Conservation (phyloP, 2,113 vertebrate genomes). For the western clawed frog (Xenopus tropicalis) region DNA sequence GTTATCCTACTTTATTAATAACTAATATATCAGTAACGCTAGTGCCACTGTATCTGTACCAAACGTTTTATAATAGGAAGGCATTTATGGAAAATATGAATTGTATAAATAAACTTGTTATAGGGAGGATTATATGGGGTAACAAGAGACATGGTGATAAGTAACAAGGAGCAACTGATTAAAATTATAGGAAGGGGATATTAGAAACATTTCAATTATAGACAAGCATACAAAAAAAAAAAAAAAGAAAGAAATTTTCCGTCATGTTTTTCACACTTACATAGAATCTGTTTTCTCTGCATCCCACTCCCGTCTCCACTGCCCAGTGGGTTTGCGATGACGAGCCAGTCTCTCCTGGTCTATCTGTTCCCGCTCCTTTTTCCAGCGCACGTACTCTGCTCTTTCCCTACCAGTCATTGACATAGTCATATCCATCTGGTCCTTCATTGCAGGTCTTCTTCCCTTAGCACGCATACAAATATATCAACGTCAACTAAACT, state of each 20-base stretch:
- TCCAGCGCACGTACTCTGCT: constrained; percentile 88
- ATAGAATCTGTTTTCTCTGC: constrained; percentile 81
- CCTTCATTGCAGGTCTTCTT: constrained; percentile 3
- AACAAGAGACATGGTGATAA: too few relatives aligned
- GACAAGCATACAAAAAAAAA: too few relatives aligned
- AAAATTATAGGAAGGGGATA: too few relatives aligned
- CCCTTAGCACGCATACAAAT: background rate
- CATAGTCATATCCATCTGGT: constrained; percentile 78
- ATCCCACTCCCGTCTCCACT: constrained; percentile 91
- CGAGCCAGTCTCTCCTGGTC: constrained; percentile 83
- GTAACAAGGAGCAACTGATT: too few relatives aligned
- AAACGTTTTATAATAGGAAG: too few relatives aligned
- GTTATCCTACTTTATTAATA: too few relatives aligned
- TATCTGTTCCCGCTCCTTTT: constrained; percentile 86
- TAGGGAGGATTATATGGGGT: background rate
- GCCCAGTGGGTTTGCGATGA: constrained; percentile 85
- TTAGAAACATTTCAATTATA: too few relatives aligned
- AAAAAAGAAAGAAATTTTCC: too few relatives aligned
- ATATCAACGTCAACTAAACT: too few relatives aligned
- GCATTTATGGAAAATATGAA: too few relatives aligned
- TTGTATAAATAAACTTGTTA: background rate
- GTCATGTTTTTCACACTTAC: constrained; percentile 54
- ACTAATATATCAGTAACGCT: too few relatives aligned
- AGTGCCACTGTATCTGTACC: too few relatives aligned
- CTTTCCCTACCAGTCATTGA: constrained; percentile 91